Base-by-base conservation (phyloP, 2,797 vertebrate genomes). In the Melanotaenia trifasciata region DNA sequence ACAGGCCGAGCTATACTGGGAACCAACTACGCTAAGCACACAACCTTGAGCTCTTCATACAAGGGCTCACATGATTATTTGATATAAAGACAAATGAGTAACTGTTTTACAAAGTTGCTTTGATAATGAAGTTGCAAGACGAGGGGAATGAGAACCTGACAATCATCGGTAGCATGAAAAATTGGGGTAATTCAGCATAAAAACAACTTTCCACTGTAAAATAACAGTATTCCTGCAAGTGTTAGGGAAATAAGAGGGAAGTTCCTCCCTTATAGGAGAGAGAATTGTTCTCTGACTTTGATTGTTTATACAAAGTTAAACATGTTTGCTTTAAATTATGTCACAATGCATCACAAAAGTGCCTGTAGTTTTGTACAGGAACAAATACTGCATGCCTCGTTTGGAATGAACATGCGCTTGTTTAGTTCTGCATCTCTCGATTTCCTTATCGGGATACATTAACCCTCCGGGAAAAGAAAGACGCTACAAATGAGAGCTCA, bases 281-380 rank as follows among this genome's bases (percentile, higher is more conserved):
- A 43, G 80, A 74, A 91, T 91, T 93, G 91, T 93, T 94, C 90
- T 86, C 68, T 4, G 1, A 59, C 65, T 84, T 73, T 72, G 79
- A 84, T 86, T 92, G 87, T 93, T 93, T 90, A 92, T 78, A 86
- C 80, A 86, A 90, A 87, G 72, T 78, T 84, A 81, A 89, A 88
- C 84, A 75, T 92, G 89, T 94, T 93, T 90, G 83, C 86, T 93
- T 92, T 90, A 83, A 91, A 91, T 89, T 83, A 91, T 89, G 78
- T 84, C 85, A 92, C 89, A 89, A 77, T 90, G 83, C 84, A 76
- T 83, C 68, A 79, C 82, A 78, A 60, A 71, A 85, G 76, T 56
- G 69, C 58, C 78, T 87, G 78, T 66, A 70, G 74, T 82, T 86
- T 76, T 74, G 65, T 30, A 58, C 79, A 85, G 88, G 84, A 92